A percentile compares a stretch with the other conserved stretches of the same genome.
Evolutionary conservation across 2,888 invertebrate genomes (phyloP).

Genomic region (Tetropium fuscum): DNA sequence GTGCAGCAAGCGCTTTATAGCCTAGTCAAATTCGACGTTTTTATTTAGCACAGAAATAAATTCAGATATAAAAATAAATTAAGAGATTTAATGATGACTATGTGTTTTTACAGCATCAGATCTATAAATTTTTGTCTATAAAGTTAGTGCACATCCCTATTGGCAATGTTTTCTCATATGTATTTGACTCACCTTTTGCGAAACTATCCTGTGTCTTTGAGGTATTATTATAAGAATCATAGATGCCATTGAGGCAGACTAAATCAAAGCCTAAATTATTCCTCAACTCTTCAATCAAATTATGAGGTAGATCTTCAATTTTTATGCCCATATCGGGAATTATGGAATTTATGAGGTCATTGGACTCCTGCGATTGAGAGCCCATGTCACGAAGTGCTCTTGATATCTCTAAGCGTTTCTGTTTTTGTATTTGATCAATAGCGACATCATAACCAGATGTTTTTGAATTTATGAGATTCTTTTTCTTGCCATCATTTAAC

Average conservation of each 20-base stretch:
- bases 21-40: too few relatives aligned
- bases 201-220: too few relatives aligned
- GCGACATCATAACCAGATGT: slow-evolving; percentile 57
- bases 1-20: too few relatives aligned
- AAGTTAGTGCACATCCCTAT: too few relatives aligned
- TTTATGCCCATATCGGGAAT: slow-evolving; percentile 63
- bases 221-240: background rate
- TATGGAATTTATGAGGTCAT: slow-evolving; percentile 58
- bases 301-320: slow-evolving; percentile 60
- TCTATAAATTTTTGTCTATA: too few relatives aligned
- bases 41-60: too few relatives aligned
- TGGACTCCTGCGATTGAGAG: slow-evolving; percentile 48
- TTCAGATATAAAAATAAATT: too few relatives aligned
- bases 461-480: slow-evolving; percentile 59
- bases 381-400: slow-evolving; percentile 60
- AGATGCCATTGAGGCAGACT: slow-evolving; percentile 13
- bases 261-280: slow-evolving; percentile 51
- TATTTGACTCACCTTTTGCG: too few relatives aligned
- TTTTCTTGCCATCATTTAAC: slow-evolving; percentile 58
- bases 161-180: too few relatives aligned
- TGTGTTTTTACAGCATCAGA: too few relatives aligned
- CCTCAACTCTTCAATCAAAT: slow-evolving; percentile 58
- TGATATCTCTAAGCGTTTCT: slow-evolving; percentile 61
- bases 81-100: too few relatives aligned
- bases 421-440: slow-evolving; percentile 59